A percentile compares a stretch with the other conserved stretches of the same genome.
Conservation (phyloP, 2,113 vertebrate genomes). For the Halichoerus grypus region DNA sequence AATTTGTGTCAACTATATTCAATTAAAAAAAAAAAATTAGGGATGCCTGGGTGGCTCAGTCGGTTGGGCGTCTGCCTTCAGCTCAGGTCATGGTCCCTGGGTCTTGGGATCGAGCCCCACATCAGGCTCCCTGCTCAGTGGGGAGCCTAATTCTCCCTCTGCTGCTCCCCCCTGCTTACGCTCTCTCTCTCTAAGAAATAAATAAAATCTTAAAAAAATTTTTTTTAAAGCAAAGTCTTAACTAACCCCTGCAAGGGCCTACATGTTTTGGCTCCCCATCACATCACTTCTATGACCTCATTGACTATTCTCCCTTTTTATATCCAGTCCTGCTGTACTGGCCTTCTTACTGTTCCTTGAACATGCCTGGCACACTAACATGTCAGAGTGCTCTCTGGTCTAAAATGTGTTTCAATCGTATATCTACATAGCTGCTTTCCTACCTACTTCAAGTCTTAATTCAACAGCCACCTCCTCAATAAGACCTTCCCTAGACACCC, state of each 20-base stretch:
- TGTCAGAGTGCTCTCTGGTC: neutral
- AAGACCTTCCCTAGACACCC: neutral
- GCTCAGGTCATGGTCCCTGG: no score
- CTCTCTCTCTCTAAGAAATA: no score
- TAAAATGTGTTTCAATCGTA: neutral
- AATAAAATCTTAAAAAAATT: no score
- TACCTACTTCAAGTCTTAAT: neutral
- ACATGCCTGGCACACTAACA: neutral
- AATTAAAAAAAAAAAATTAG: no score
- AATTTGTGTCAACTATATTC: no score
- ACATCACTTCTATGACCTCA: neutral
- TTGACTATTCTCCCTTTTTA: neutral
- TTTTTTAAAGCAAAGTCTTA: neutral
- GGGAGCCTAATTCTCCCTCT: no score
- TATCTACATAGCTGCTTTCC: neutral
- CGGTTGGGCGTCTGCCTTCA: no score
- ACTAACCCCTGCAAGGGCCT: neutral
- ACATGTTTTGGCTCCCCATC: neutral
- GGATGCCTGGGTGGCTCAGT: no score
- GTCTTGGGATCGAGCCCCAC: no score
- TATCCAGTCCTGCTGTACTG: neutral
- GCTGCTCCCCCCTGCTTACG: no score
- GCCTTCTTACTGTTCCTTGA: neutral
- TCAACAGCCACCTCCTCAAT: neutral
- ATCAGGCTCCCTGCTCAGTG: no score